Evolutionary conservation across 2,113 vertebrate species (phyloP).

Genomic region (Lasiurus cinereus): DNA sequence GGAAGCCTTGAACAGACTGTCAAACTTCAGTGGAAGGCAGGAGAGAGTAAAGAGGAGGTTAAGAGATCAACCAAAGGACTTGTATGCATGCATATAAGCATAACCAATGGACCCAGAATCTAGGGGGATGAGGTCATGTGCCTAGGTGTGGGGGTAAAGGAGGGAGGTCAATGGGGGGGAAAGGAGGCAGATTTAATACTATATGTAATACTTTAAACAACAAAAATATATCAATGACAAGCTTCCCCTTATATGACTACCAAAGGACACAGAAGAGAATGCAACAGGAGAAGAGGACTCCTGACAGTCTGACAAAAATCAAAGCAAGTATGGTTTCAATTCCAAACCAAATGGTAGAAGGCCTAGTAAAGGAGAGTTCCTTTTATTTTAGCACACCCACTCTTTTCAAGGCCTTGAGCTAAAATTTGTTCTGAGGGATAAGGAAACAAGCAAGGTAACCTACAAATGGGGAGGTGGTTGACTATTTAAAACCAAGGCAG

Average conservation of each 20-base stretch:
- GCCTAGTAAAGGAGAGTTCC: background rate
- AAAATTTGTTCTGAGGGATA: conserved; percentile 26
- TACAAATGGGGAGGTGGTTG: background rate
- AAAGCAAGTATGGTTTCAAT: conserved; percentile 1
- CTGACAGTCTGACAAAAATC: background rate
- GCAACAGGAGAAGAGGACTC: background rate
- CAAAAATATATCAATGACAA: background rate
- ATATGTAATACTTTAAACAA: no score
- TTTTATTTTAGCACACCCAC: background rate
- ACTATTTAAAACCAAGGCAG: background rate
- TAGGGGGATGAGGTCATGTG: no score
- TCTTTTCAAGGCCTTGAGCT: background rate
- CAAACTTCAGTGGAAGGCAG: no score
- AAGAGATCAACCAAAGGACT: no score
- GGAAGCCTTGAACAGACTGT: no score
- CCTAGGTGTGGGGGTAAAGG: no score
- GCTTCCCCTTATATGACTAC: background rate
- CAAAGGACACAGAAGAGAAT: background rate
- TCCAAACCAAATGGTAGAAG: conserved; percentile 5
- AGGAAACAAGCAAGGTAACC: conserved; percentile 33
- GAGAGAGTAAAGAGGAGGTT: no score
- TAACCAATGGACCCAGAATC: no score
- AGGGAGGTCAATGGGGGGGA: no score
- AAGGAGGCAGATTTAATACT: no score
- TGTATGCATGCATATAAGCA: no score